Evolutionary conservation across 2,113 vertebrate genomes (phyloP).

Genomic region (Brachypodius melanocephalos): DNA sequence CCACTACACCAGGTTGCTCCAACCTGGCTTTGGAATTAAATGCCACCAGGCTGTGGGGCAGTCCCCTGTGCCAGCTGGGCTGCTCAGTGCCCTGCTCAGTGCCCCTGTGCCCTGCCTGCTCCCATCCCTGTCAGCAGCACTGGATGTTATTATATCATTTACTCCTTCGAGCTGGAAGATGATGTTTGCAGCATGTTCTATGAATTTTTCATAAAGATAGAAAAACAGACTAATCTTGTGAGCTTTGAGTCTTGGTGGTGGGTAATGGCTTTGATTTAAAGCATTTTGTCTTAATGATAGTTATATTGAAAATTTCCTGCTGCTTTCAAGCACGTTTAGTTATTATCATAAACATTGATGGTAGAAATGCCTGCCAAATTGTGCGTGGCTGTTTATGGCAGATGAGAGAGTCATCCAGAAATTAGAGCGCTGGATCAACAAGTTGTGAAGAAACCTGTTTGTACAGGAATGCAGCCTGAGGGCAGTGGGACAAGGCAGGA

Average conservation of each 20-base stretch:
- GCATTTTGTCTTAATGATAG: slow-evolving; percentile 71
- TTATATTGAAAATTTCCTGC: slow-evolving; percentile 66
- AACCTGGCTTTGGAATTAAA: not conserved
- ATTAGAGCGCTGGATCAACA: not conserved
- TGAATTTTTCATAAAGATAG: slow-evolving; percentile 72
- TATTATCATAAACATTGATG: slow-evolving; percentile 70
- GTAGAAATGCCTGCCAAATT: slow-evolving; percentile 63
- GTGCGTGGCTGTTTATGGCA: slow-evolving; percentile 44
- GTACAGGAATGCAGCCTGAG: not conserved
- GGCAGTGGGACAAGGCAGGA: not conserved
- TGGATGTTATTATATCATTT: not conserved
- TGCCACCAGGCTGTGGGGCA: not conserved
- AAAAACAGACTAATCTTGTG: slow-evolving; percentile 61
- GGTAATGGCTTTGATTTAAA: slow-evolving; percentile 73
- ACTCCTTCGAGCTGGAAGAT: slow-evolving; percentile 27
- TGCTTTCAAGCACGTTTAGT: slow-evolving; percentile 67
- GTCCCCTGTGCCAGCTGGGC: not conserved
- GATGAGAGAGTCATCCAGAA: slow-evolving; percentile 49
- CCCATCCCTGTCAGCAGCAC: not conserved
- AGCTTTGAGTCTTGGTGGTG: slow-evolving; percentile 62
- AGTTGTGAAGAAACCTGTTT: not conserved
- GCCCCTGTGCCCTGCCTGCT: not conserved
- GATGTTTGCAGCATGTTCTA: slow-evolving; percentile 41
- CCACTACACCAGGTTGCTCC: not conserved
- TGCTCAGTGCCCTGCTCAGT: not conserved